phyloP scores from a whole-genome alignment of 2,113 vertebrate genomes.

The Dunckerocampus dactyliophorus region DNA sequence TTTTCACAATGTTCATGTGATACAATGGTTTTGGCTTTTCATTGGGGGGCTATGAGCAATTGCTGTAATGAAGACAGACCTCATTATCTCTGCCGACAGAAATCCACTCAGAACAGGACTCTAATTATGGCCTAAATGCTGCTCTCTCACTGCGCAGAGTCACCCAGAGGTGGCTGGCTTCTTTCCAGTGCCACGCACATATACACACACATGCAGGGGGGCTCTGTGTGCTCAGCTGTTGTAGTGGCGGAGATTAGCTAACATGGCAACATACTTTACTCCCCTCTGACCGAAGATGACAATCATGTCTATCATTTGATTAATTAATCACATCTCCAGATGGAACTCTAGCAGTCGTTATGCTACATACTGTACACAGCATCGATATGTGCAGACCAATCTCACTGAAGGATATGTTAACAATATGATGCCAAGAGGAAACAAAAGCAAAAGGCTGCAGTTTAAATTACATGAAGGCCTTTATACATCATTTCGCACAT shows the following conservation, averaged over 20 bases:
- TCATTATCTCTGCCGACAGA: constrained; percentile 56
- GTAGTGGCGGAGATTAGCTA: constrained; percentile 31
- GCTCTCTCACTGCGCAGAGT: constrained; percentile 37
- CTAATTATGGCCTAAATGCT: constrained; percentile 57
- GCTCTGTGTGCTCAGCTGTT: constrained; percentile 27
- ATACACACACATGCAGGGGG: constrained; percentile 11
- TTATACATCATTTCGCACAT: no score
- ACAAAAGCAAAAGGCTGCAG: no score
- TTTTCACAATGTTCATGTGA: constrained; percentile 31
- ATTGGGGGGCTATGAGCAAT: constrained; percentile 30
- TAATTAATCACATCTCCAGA: constrained; percentile 46
- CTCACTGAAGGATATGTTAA: neutral
- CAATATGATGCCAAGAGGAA: neutral
- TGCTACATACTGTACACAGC: neutral
- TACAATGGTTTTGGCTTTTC: constrained; percentile 35
- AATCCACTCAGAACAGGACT: constrained; percentile 41
- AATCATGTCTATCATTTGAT: constrained; percentile 28
- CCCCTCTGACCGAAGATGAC: constrained; percentile 19
- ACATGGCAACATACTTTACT: constrained; percentile 29
- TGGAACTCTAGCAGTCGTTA: constrained; percentile 18
- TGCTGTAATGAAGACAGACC: constrained; percentile 54
- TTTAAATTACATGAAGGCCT: no score
- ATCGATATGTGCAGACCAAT: neutral
- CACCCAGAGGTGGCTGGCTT: constrained; percentile 29
- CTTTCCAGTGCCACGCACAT: constrained; percentile 9